These are phyloP conservation scores for Diceros bicornis DNA, from an alignment of 2,797 vertebrate species.

Conservation along the genomic window DNA sequence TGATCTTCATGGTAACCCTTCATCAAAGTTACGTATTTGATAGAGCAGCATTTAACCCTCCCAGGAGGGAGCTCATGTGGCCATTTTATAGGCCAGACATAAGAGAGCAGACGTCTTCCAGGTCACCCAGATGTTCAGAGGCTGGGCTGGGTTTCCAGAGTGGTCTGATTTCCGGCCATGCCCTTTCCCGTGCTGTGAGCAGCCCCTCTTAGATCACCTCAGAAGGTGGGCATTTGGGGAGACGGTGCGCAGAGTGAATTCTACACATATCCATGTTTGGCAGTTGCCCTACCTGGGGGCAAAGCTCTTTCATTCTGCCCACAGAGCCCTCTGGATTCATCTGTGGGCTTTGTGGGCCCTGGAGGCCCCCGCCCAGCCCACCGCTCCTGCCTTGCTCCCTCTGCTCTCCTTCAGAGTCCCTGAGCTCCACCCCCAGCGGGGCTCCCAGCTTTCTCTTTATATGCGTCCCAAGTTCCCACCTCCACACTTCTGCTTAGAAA, in stretches of 20 bases:
- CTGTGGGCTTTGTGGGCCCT: not conserved
- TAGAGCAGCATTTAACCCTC: not conserved
- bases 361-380: not conserved
- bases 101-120: not conserved
- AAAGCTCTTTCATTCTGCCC: not conserved
- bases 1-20: not conserved
- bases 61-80: not conserved
- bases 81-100: no score
- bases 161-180: rapidly evolving
- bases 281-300: no score
- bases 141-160: not conserved
- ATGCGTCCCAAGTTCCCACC: not conserved
- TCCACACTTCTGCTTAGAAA: not conserved
- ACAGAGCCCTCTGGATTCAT: not conserved
- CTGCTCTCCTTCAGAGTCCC: not conserved
- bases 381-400: not conserved
- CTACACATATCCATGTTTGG: no score
- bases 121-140: not conserved
- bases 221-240: not conserved
- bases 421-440: not conserved
- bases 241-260: rapidly evolving
- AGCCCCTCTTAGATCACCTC: not conserved
- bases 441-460: not conserved
- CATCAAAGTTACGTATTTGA: not conserved
- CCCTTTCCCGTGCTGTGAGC: not conserved